Evolutionary conservation across 2,113 vertebrate genomes (phyloP), one percentile per base, ranked within the genome.

Genomic region (Paradoxurus hermaphroditus): DNA sequence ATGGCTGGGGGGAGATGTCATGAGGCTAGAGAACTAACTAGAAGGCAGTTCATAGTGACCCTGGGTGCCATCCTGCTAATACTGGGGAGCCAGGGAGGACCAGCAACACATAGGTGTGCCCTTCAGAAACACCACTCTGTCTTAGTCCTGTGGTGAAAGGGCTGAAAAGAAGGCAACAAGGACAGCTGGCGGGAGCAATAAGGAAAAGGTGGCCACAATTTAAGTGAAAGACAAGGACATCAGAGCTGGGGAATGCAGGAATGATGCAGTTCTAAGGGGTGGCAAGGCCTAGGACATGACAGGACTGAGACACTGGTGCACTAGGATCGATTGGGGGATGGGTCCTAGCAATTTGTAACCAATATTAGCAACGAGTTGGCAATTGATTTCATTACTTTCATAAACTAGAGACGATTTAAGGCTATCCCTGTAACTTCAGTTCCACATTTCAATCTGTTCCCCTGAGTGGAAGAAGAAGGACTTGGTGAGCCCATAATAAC

Each of bases 351-450:
- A 93, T 91, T 59, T 95, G 25, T 82, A 91, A 94, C 34, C 23
- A 36, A 56, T 79, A 96, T 85, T 70, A 92, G 44, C 59, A 91
- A 96, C 29, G 82, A 84, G 39, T 27, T 91, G 29, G 39, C 15
- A 1, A 95, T 88, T 67, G 29, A 78, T 95, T 85, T 96, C 44
- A 92, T 91, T 88, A 81, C 56, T 90, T 89, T 94, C 75, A 88
- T 65, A 4, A 92, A 85, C 63, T 67, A 79, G 49, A 90, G 79
- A 65, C 23, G 18, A 94, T 49, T 86, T 75, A 81, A 88, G 39
- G 29, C 29, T 8, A 67, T 59, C 59, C 25, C 62, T 62, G 16
- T 56, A n/a, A 89, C 62, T 59, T 84, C 82, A 85, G 27, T 86
- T 63, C 87, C 88, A 88, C n/a, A 65, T 91, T 94, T 95, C 83